Evolutionary conservation across 2,113 vertebrate genomes (phyloP), one percentile per base, ranked within the genome.

Genomic region (Haplotaxodon microlepis): DNA sequence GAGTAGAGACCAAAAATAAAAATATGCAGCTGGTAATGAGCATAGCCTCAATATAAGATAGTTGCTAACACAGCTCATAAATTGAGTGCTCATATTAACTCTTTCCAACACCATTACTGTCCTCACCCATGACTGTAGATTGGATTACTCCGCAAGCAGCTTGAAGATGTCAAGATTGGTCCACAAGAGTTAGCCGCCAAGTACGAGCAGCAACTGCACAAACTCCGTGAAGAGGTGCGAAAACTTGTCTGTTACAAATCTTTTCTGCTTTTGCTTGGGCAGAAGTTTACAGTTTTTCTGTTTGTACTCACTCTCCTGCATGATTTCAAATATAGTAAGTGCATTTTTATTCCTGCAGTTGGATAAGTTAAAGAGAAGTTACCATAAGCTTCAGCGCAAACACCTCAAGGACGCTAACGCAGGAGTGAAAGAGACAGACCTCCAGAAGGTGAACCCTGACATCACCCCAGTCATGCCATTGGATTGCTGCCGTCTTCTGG

Each of bases 301-400:
- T 27, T 27, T 76, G 40, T 29, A 29, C 69, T 47, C 9, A 12
- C 27, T 50, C 71, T 42, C 66, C n/a, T 47, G 42, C 40, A 76
- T 17, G 3, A 47, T 76, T 76, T 29, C 24, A 76, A 47, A 29
- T 47, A 29, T 47, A 76, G 42, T 29, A 76, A 47, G 42, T 76
- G 71, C 14, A 5, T 47, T 47, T 80, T 47, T 83, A 45, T 59
- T 21, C 73, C 82, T 94, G 76, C 93, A 99, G 98, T 93, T 99
- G 87, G 95, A 96, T 71, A 97, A 95, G 92, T 94, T 99, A 92
- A 98, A 97, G 90, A 97, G 96, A 94, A 98, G 96, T 96, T 99
- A 99, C 91, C 97, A 97, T 93, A 99, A 98, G 92, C 96, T 99
- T 80, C 98, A 98, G 93, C 97, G 95, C 88, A 98, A 96, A 88